Percentiles rank a stretch among this genome's conserved stretches.
Evolutionary conservation across 2,113 vertebrate genomes (phyloP).

Genomic region (Neolamprologus fasciatus): DNA sequence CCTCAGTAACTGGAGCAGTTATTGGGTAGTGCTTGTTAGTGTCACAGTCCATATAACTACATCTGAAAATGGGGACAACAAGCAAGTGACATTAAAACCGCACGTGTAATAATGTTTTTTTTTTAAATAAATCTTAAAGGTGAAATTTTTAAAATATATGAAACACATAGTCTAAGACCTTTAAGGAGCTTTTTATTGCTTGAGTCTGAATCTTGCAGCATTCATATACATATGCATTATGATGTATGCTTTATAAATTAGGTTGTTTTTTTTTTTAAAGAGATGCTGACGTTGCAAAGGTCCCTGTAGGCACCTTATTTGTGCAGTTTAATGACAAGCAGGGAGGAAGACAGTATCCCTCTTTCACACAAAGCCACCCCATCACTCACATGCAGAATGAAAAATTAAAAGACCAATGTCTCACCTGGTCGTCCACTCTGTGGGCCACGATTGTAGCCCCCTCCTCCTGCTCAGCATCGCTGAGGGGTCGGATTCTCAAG

Average conservation of each 20-base stretch:
- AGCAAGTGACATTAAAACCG: not conserved
- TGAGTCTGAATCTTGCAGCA: not conserved
- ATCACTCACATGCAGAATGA: not conserved
- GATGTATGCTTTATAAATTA: conserved; percentile 11
- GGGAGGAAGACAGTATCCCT: not conserved
- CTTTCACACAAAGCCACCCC: not conserved
- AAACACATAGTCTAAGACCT: not conserved
- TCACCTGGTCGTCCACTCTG: conserved; percentile 83
- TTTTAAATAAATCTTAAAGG: not conserved
- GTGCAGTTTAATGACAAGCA: not conserved
- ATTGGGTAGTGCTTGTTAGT: not conserved
- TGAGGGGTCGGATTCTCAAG: conserved; percentile 84
- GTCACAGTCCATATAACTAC: not conserved
- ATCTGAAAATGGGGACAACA: not conserved
- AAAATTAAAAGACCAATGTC: not conserved
- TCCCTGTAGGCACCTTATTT: conserved; percentile 23
- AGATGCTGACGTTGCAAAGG: not conserved
- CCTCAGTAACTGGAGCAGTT: not conserved
- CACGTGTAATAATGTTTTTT: not conserved
- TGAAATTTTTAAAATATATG: not conserved
- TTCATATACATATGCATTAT: not conserved
- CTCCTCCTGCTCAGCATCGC: conserved; percentile 79
- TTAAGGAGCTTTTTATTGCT: not conserved
- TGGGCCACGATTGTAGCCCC: conserved; percentile 81
- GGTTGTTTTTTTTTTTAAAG: not conserved